Conservation (phyloP, 35 echinoderm and acorn worm species). For the Ophiothrix spiculata region DNA sequence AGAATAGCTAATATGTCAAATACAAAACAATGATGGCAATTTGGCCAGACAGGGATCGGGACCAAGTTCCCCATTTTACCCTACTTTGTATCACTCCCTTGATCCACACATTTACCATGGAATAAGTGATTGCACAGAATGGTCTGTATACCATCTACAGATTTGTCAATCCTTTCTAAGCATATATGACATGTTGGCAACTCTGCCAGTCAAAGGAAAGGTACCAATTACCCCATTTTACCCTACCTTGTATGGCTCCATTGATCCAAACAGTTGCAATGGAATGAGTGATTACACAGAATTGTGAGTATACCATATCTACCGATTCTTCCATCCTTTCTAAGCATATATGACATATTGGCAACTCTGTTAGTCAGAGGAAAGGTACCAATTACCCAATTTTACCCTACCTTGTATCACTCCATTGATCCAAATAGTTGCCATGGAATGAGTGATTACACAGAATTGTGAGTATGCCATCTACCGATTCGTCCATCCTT, state of each 20-base stretch:
- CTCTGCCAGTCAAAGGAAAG: not conserved
- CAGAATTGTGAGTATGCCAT: not conserved
- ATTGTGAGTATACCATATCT: conserved; percentile 96
- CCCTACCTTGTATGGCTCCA: conserved; percentile 95
- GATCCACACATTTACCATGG: not conserved
- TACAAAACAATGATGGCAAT: too few species aligned
- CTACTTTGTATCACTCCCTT: not conserved
- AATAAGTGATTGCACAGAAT: not conserved
- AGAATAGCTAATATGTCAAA: too few species aligned
- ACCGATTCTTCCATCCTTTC: conserved; percentile 99
- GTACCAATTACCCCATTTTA: too few species aligned
- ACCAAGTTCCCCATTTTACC: too few species aligned
- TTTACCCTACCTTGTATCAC: not conserved
- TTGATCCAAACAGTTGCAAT: conserved; percentile 90
- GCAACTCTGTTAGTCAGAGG: conserved; percentile 92
- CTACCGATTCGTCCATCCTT: not conserved
- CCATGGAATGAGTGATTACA: not conserved
- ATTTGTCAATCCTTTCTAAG: not conserved
- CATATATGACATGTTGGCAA: not conserved
- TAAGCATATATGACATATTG: conserved; percentile 92
- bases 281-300: conserved; percentile 96
- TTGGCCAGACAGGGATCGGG: too few species aligned
- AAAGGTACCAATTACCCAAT: too few species aligned
- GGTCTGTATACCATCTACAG: not conserved
- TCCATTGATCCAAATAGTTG: not conserved